These are phyloP conservation scores for Plagodis dolabraria DNA, from an alignment of 2,888 invertebrate genomes.

Conservation along the genomic window DNA sequence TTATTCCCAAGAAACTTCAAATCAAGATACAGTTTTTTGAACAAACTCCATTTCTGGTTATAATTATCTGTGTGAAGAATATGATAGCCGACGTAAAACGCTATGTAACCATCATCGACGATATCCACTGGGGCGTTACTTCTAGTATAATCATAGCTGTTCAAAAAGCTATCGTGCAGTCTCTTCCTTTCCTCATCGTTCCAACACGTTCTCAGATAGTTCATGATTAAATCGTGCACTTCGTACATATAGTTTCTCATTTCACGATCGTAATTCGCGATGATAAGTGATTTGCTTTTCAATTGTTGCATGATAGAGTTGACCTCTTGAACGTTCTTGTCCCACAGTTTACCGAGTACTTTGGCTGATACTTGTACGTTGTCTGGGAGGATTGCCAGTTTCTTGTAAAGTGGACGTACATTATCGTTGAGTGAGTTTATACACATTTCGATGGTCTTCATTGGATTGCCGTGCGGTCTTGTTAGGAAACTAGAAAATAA, in stretches of 20 bases:
- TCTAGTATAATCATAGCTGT: constrained; percentile 82
- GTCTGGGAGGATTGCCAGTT: constrained; percentile 87
- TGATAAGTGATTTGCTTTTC: constrained; percentile 87
- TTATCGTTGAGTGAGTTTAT: constrained; percentile 83
- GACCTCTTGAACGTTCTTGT: constrained; percentile 71
- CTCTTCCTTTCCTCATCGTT: constrained; percentile 68
- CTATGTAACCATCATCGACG: constrained; percentile 89
- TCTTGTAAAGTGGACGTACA: constrained; percentile 82
- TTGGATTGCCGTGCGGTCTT: constrained; percentile 64
- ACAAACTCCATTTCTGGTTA: constrained; percentile 76
- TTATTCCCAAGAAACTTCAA: constrained; percentile 89
- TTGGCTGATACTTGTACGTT: constrained; percentile 88
- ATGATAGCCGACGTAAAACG: constrained; percentile 89
- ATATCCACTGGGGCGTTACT: constrained; percentile 83
- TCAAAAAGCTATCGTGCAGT: constrained; percentile 85
- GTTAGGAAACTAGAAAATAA: constrained; percentile 55
- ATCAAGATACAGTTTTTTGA: constrained; percentile 86
- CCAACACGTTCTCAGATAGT: constrained; percentile 83
- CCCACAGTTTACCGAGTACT: constrained; percentile 78
- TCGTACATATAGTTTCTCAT: constrained; percentile 87
- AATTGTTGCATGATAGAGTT: constrained; percentile 87
- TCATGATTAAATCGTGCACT: constrained; percentile 88
- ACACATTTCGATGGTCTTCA: constrained; percentile 85
- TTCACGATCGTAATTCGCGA: constrained; percentile 86
- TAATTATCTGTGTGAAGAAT: constrained; percentile 80